Conservation (phyloP, 2,888 invertebrate genomes). For the Pheosia tremula region DNA sequence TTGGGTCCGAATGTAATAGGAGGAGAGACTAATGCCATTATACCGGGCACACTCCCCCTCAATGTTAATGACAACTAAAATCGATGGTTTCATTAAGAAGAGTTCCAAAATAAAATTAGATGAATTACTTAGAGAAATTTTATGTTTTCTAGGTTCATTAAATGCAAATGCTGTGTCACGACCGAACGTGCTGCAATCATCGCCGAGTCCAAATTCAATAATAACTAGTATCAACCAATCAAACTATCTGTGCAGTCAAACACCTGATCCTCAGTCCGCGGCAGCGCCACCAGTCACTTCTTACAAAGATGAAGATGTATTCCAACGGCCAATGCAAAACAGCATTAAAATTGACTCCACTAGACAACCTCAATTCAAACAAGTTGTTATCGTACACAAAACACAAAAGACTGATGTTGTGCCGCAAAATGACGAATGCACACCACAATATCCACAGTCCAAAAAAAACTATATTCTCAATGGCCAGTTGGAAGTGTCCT, state of each 20-base stretch:
- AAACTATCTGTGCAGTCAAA: constrained; percentile 72
- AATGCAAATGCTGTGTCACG: constrained; percentile 62
- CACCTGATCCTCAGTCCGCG: constrained; percentile 45
- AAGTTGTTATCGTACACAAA: constrained; percentile 63
- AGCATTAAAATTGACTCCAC: constrained; percentile 26
- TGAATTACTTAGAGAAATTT: too few relatives aligned
- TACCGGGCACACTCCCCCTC: too few relatives aligned
- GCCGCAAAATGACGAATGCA: constrained; percentile 22
- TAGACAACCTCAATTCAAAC: constrained; percentile 55
- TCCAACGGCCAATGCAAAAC: constrained; percentile 49
- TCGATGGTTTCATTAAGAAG: too few relatives aligned
- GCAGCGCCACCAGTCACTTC: constrained; percentile 31
- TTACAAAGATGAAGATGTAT: constrained; percentile 45
- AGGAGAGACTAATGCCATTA: too few relatives aligned
- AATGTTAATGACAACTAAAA: too few relatives aligned
- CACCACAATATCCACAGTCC: constrained; percentile 13
- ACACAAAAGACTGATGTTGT: constrained; percentile 34
- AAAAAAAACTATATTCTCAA: constrained; percentile 42
- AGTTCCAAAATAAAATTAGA: too few relatives aligned
- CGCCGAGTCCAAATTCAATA: constrained; percentile 79
- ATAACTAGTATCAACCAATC: constrained; percentile 79
- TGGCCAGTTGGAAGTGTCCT: constrained; percentile 36
- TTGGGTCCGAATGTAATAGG: too few relatives aligned
- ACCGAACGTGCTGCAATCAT: constrained; percentile 69
- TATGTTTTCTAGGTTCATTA: constrained; percentile 49